These are phyloP conservation scores for Acipenser ruthenus DNA, from an alignment of 2,797 vertebrate genomes.

Conservation along the genomic window DNA sequence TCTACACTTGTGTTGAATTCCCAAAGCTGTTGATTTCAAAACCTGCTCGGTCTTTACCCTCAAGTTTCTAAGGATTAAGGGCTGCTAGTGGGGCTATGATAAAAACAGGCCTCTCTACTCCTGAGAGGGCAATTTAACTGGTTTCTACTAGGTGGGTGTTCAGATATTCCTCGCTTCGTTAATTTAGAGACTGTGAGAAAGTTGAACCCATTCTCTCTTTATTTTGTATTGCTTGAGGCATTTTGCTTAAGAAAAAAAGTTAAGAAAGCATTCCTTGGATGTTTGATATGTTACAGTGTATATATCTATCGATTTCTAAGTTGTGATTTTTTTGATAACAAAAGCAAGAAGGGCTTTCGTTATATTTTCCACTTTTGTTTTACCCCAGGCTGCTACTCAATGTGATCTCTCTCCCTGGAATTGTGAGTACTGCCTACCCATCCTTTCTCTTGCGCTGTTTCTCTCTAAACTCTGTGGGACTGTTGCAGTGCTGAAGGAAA, in stretches of 20 bases:
- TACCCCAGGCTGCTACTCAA: constrained; percentile 12
- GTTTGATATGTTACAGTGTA: constrained; percentile 36
- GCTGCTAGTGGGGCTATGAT: background rate
- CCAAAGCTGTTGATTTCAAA: too few relatives aligned
- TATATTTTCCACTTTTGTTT: constrained; percentile 12
- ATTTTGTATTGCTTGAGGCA: constrained; percentile 20
- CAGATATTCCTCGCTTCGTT: background rate
- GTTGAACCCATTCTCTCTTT: background rate
- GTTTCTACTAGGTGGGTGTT: background rate
- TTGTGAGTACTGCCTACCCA: background rate
- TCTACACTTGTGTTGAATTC: too few relatives aligned
- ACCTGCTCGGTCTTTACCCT: background rate
- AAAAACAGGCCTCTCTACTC: background rate
- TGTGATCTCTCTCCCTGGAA: background rate
- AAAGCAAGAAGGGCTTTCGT: constrained; percentile 4
- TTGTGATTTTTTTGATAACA: constrained; percentile 1
- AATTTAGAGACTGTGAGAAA: background rate
- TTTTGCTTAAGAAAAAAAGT: constrained; percentile 18
- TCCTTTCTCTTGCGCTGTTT: constrained; percentile 2
- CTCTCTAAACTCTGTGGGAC: background rate
- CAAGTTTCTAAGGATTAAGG: background rate
- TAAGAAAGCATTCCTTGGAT: constrained; percentile 21
- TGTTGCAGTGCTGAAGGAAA: background rate
- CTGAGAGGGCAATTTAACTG: constrained; percentile 4
- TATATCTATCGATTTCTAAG: constrained; percentile 42